These are phyloP conservation scores for Elaphurus davidianus DNA, from an alignment of 2,113 vertebrate species.

Conservation along the genomic window DNA sequence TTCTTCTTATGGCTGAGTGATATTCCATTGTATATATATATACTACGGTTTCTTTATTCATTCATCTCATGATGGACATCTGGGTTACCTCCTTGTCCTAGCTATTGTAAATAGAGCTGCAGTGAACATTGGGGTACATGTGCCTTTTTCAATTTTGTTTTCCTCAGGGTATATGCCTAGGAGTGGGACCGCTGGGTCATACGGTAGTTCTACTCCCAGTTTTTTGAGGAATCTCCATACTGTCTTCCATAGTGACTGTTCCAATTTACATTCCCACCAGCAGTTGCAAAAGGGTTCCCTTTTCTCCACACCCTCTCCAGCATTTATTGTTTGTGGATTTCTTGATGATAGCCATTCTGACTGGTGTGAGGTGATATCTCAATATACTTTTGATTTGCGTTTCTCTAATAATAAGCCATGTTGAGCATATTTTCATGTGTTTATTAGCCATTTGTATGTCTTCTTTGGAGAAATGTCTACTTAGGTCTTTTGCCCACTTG, in stretches of 20 bases:
- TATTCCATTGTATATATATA: not conserved
- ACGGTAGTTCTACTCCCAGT: rapidly evolving
- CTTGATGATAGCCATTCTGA: not conserved
- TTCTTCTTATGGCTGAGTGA: not conserved
- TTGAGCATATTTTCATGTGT: not conserved
- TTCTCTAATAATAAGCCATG: not conserved
- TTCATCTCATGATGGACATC: not conserved
- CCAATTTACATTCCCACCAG: not conserved
- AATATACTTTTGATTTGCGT: not conserved
- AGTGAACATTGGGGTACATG: not conserved
- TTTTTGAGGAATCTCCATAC: not conserved
- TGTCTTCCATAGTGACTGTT: not conserved
- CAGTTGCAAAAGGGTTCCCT: not conserved
- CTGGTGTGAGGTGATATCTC: not conserved
- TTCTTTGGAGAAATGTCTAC: not conserved
- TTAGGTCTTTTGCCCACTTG: not conserved
- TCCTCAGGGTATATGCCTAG: not conserved
- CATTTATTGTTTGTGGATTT: not conserved
- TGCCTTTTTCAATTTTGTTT: not conserved
- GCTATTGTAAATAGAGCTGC: not conserved
- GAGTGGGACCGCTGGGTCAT: not conserved
- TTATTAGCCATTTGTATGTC: not conserved
- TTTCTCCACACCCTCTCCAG: not conserved
- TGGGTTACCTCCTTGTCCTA: not conserved
- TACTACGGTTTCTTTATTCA: not conserved